Base-by-base conservation (phyloP, 1,140 invertebrate species). In the Lordiphosa stackelbergi region DNA sequence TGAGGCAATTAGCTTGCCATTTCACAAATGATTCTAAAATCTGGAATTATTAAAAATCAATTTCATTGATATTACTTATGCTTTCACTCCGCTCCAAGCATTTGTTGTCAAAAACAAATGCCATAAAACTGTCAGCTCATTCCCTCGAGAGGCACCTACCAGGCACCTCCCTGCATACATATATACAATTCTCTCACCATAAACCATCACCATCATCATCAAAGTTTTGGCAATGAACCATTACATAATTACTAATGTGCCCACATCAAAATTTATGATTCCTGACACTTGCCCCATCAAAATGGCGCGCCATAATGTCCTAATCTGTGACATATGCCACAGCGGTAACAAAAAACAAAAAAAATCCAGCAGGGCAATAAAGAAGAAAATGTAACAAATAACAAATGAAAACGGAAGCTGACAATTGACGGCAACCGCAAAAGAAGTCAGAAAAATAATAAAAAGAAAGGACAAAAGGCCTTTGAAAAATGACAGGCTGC, bases 331-430 rank as follows among this genome's bases (percentile, higher is more conserved):
- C 73, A 75, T 70, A 75, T 66, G 72, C 53, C 72, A 53, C 38
- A 57, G 12, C 28, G 28, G 28, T 31, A 48, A 36, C 42, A 42
- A 11, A 35, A 40, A 43, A n/a, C n/a, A n/a, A 34, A 34, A 12
- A 35, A 12, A 28, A 13, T 12, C 9, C 42, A 22, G 31, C 6
- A 19, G 12, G 41, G 16, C 35, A 53, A 40, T 24, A 46, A 36
- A 62, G 35, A 41, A 55, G 37, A 47, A 66, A 61, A 55, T 47
- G 52, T 46, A 57, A 48, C 55, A 66, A 58, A 58, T 59, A 71
- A 71, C 58, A 66, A 59, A 75, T 63, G 66, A 59, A 53, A 72
- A 74, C 73, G 73, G 73, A 77, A 77, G 64, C 73, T 68, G 73
- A 72, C 63, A 77, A 77, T 72, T 77, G 73, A 77, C 48, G 63